phyloP scores from a whole-genome alignment of 2,113 vertebrate species.

The Merops nubicus region DNA sequence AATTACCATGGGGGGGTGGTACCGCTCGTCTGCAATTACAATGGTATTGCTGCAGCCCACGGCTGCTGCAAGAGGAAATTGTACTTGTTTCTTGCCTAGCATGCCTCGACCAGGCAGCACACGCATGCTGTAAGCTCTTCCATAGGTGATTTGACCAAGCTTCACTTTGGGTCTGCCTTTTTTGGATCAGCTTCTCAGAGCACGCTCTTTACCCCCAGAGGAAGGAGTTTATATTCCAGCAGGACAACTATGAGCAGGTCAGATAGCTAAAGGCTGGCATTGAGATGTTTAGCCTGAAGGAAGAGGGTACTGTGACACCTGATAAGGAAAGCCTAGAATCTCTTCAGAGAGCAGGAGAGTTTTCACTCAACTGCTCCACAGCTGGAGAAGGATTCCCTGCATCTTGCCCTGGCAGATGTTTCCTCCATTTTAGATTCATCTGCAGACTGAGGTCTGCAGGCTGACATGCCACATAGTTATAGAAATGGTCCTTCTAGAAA shows the following conservation, averaged over 20 bases:
- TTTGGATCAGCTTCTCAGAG: background rate
- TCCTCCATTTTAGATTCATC: background rate
- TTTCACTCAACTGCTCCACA: background rate
- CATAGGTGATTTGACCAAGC: background rate
- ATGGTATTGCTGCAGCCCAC: background rate
- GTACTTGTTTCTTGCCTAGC: background rate
- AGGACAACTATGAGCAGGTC: fast-evolving
- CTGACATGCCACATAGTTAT: background rate
- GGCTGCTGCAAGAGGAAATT: background rate
- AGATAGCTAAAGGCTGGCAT: background rate
- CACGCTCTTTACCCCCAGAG: background rate
- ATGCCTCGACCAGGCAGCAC: background rate
- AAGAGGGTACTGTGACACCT: background rate
- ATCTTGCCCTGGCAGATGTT: background rate
- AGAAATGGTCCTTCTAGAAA: background rate
- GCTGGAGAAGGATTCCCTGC: background rate
- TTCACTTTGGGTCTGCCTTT: background rate
- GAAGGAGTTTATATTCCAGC: background rate
- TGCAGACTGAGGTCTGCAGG: background rate
- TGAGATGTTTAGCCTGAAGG: background rate
- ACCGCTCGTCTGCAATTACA: background rate
- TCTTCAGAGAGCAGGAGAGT: background rate
- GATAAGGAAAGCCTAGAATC: background rate
- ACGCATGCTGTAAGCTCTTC: background rate
- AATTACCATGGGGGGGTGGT: too few relatives aligned